Base-by-base conservation (phyloP, 2,797 vertebrate species). In the Anisognathus igniventris region DNA sequence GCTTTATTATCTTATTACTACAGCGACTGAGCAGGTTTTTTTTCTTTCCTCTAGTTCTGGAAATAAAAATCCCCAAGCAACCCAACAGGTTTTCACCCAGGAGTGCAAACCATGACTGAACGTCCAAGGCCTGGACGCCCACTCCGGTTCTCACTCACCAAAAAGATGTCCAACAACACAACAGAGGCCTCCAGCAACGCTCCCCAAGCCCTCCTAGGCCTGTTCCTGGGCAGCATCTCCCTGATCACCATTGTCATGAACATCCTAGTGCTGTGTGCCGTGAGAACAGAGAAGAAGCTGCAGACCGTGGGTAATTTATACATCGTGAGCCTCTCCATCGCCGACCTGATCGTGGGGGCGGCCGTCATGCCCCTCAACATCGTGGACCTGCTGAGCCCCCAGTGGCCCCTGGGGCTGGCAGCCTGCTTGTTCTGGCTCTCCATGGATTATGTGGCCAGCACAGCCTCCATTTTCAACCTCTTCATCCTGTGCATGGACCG, bases 361-460 rank as follows among this genome's bases (percentile, higher is more conserved):
- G 98, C 98, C 0, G 99, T 99, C 47, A 99, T 99, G 99, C 99
- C 99, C 23, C 97, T 99, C 30, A 99, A 98, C 93, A 97, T 99
- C 91, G 96, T 98, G 68, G 99, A 99, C 95, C 95, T 99, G 88
- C 60, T 99, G 80, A 98, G 95, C 83, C 82, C 97, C 10, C 72
- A 50, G 72, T 99, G 99, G 99, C 98, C 96, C 58, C 97, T 99
- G 73, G 98, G 98, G 13, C 97, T 97, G 35, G 97, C 98, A 4
- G 96, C 98, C 47, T 99, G 99, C 84, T 98, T 98, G 72, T 99
- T 99, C 93, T 99, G 99, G 99, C 97, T 99, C 20, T 99, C 99
- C 27, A 99, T 99, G 99, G 99, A 99, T 92, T 99, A 99, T 0
- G 99, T 99, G 71, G 99, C 99, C 19, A 99, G 99, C 96, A 99